Evolutionary conservation across 2,797 vertebrate species (phyloP).

Genomic region (Cyclura pinguis): DNA sequence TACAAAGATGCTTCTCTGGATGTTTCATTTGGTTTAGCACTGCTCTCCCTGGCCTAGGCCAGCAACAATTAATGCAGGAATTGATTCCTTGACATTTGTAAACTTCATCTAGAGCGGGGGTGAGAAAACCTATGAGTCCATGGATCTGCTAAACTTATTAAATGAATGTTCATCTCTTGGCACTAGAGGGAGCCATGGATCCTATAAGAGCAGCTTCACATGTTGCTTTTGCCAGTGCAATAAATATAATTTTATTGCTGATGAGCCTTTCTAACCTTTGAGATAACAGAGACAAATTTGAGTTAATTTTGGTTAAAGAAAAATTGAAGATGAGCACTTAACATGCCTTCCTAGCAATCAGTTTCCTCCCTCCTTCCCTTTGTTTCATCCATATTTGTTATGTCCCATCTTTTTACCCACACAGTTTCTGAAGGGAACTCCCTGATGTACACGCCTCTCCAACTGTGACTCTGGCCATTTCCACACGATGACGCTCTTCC

Average conservation of each 20-base stretch:
- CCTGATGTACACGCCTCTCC: neutral
- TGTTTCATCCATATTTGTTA: too few species aligned
- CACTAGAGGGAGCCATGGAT: constrained; percentile 56
- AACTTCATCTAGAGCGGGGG: neutral
- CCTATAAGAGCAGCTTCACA: constrained; percentile 25
- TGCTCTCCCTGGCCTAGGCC: neutral
- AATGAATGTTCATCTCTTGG: constrained; percentile 40
- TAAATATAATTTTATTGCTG: neutral
- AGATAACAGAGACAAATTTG: neutral
- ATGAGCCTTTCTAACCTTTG: constrained; percentile 12
- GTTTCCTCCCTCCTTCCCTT: neutral
- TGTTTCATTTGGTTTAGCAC: neutral
- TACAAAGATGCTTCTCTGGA: neutral
- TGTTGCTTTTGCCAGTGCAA: neutral
- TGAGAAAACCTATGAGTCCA: neutral
- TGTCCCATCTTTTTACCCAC: neutral
- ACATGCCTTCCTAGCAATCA: neutral
- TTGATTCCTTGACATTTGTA: neutral
- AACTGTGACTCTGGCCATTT: neutral
- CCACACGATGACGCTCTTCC: too few species aligned
- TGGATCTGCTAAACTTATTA: constrained; percentile 36
- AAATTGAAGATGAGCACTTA: neutral
- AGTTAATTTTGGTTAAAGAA: neutral
- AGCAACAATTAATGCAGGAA: neutral
- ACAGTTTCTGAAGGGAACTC: neutral